Evolutionary conservation across 1,140 invertebrate genomes (phyloP).

Genomic region (Drosophila arawakana): DNA sequence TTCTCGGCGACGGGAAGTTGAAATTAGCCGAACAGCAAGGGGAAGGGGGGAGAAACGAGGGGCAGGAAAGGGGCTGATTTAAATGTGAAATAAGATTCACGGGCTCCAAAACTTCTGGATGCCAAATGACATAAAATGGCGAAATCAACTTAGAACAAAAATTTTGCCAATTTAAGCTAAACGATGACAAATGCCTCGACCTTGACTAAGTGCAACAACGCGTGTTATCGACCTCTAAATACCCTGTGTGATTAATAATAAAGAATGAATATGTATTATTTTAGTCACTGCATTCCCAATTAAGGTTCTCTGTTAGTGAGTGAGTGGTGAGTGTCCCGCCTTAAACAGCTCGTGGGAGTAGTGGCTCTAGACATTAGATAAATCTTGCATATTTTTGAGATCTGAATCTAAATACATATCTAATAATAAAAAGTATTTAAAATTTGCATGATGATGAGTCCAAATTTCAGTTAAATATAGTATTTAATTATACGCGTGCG

Average conservation of each 20-base stretch:
- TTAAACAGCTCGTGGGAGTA: too few relatives aligned
- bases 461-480: slow-evolving; percentile 3
- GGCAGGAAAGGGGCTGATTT: slow-evolving; percentile 3
- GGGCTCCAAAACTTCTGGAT: slow-evolving; percentile 1
- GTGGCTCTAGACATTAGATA: too few relatives aligned
- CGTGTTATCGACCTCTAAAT: neutral
- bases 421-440: neutral
- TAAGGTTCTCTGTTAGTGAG: too few relatives aligned
- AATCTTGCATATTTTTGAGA: too few relatives aligned
- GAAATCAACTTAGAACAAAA: slow-evolving; percentile 62
- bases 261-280: too few relatives aligned
- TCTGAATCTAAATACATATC: too few relatives aligned
- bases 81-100: slow-evolving; percentile 18
- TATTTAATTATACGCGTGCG: neutral
- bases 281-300: too few relatives aligned
- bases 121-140: slow-evolving; percentile 63
- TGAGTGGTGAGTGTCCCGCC: too few relatives aligned
- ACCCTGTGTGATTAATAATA: slow-evolving; percentile 1
- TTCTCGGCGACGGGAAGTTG: slow-evolving; percentile 23
- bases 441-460: neutral
- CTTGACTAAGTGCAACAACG: slow-evolving; percentile 36
- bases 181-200: slow-evolving; percentile 32
- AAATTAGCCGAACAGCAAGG: slow-evolving; percentile 28
- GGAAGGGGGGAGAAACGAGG: neutral
- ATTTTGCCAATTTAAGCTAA: slow-evolving; percentile 65